Conservation (phyloP, 1,140 invertebrate species). For the Drosophila pallidifrons region DNA sequence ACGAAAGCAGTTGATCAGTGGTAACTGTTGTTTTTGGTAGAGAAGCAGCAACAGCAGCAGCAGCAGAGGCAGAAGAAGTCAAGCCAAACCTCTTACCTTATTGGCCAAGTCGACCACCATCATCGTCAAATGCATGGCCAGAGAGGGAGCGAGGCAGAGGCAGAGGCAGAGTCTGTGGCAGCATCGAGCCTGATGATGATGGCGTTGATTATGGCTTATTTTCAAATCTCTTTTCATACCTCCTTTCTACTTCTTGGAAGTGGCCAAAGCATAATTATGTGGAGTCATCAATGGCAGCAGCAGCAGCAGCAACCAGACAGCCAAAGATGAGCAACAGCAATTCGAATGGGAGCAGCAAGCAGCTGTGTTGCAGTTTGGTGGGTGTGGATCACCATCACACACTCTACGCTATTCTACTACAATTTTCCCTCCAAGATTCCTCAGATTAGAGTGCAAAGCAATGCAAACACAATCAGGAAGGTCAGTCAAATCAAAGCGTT, state of each 20-base stretch:
- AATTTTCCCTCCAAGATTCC: conserved; percentile 29
- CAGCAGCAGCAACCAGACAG: background rate
- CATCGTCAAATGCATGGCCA: conserved; percentile 51
- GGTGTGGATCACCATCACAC: conserved; percentile 19
- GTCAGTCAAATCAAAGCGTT: background rate
- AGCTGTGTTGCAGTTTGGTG: conserved; percentile 4
- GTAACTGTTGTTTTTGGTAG: conserved; percentile 77
- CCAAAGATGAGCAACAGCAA: conserved; percentile 14
- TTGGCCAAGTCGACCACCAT: conserved; percentile 77
- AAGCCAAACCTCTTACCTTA: conserved; percentile 71
- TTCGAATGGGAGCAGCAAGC: conserved; percentile 37
- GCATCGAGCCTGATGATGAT: conserved; percentile 63
- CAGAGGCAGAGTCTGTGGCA: background rate
- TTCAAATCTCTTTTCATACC: conserved; percentile 73
- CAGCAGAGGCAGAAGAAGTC: background rate
- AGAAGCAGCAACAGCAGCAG: conserved; percentile 14
- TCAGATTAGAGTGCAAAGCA: conserved; percentile 6
- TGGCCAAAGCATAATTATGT: conserved; percentile 76
- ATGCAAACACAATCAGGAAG: background rate
- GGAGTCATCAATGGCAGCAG: conserved; percentile 79
- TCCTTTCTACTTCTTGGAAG: conserved; percentile 72
- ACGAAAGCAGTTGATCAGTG: conserved; percentile 63
- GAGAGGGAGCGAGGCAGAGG: background rate
- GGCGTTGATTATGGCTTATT: conserved; percentile 83
- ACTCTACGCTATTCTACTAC: background rate